Conservation (phyloP, 2,113 vertebrate species). For the Crotalus horridus region DNA sequence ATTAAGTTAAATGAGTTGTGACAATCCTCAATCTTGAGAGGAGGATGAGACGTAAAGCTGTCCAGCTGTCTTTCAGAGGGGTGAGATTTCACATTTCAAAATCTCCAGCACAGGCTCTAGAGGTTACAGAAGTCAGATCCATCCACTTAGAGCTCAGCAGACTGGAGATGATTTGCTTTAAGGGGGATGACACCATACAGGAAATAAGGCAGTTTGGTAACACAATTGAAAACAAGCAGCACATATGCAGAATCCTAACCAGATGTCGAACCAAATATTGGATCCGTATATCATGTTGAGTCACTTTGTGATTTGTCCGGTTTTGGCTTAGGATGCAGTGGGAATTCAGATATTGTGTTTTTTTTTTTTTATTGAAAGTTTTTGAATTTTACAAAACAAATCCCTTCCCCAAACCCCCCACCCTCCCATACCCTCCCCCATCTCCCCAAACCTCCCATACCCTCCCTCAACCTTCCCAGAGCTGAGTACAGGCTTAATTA, state of each 20-base stretch:
- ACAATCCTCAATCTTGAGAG: background rate
- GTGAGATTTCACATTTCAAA: background rate
- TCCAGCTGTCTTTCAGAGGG: background rate
- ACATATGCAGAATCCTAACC: background rate
- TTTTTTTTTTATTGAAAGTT: too few relatives aligned
- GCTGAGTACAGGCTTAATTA: too few relatives aligned
- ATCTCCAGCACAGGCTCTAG: background rate
- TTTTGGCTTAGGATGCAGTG: background rate
- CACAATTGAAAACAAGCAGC: background rate
- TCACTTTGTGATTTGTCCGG: background rate
- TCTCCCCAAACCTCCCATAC: too few relatives aligned
- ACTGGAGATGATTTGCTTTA: background rate
- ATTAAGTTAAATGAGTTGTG: background rate
- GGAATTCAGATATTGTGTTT: background rate
- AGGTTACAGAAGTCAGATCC: background rate
- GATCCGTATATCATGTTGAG: background rate
- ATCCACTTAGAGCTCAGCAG: background rate
- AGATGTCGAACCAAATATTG: rapidly evolving
- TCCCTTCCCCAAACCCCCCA: too few relatives aligned
- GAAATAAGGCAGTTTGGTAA: background rate
- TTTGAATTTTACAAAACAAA: too few relatives aligned
- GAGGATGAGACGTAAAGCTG: background rate
- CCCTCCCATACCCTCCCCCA: too few relatives aligned
- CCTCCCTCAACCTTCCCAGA: too few relatives aligned
- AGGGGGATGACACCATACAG: background rate